A percentile compares a stretch with the other conserved stretches of the same genome.
Evolutionary conservation across 1,140 invertebrate genomes (phyloP).

Genomic region (Liolophura sinensis): DNA sequence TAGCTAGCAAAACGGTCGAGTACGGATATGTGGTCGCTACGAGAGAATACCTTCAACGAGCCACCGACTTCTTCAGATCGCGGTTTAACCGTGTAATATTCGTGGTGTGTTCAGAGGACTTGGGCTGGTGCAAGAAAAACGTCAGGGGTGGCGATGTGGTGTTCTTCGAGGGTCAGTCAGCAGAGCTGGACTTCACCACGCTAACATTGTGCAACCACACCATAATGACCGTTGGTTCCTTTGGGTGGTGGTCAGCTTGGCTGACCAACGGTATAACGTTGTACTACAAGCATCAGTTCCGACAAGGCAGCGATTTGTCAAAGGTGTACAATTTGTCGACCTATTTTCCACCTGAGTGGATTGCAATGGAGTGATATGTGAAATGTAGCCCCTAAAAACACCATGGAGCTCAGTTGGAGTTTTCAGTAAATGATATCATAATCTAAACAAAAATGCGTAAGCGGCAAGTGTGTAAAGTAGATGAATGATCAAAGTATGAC

Average conservation of each 20-base stretch:
- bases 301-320: not conserved
- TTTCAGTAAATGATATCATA: too few species aligned
- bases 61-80: slow-evolving; percentile 19
- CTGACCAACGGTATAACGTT: slow-evolving; percentile 62
- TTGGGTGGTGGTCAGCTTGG: slow-evolving; percentile 69
- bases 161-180: slow-evolving; percentile 1
- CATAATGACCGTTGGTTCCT: slow-evolving; percentile 72
- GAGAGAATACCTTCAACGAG: slow-evolving; percentile 17
- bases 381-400: too few species aligned
- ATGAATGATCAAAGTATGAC: too few species aligned
- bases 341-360: slow-evolving; percentile 26
- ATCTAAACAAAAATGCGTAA: too few species aligned
- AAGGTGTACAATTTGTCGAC: slow-evolving; percentile 12
- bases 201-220: slow-evolving; percentile 70
- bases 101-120: slow-evolving; percentile 15
- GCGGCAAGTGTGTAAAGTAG: too few species aligned
- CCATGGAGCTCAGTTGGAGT: too few species aligned
- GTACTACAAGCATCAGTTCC: not conserved
- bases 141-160: slow-evolving; percentile 18
- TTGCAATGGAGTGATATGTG: slow-evolving; percentile 10
- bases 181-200: slow-evolving; percentile 65
- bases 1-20: slow-evolving; percentile 8
- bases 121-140: slow-evolving; percentile 15
- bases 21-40: slow-evolving; percentile 18
- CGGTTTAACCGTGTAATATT: slow-evolving; percentile 16